Conservation (phyloP, 2,797 vertebrate species). For the Mus caroli region DNA sequence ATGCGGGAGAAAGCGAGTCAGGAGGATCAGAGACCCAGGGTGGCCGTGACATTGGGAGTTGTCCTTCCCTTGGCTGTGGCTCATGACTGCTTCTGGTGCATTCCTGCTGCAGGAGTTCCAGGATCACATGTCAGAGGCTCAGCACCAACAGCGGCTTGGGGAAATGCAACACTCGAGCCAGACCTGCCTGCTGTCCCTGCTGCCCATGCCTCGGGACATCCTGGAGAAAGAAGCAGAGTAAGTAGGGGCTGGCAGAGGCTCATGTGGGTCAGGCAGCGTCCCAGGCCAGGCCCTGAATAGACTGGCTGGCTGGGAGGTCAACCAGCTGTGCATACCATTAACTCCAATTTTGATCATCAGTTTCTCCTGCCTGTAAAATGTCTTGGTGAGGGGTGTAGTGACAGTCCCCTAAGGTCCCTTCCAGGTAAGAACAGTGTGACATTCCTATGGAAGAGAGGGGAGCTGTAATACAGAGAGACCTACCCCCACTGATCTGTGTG, state of each 20-base stretch:
- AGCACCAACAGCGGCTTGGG: slow-evolving; percentile 96
- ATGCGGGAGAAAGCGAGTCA: no score
- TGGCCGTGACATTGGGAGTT: background rate
- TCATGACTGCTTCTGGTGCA: background rate
- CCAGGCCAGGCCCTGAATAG: background rate
- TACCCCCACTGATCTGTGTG: background rate
- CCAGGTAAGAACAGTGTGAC: background rate
- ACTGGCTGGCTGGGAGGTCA: background rate
- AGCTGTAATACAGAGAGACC: background rate
- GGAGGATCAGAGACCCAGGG: background rate
- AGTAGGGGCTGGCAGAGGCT: background rate
- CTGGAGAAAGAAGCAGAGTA: slow-evolving; percentile 91
- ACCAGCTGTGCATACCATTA: background rate
- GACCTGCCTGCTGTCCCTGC: slow-evolving; percentile 94
- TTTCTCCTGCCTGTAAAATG: slow-evolving; percentile 33
- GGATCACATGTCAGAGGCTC: slow-evolving; percentile 94
- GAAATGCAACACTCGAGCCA: slow-evolving; percentile 97
- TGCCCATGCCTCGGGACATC: slow-evolving; percentile 94
- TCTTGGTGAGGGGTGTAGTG: background rate
- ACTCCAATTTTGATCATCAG: background rate
- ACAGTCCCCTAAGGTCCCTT: background rate
- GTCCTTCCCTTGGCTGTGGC: background rate
- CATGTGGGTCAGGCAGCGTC: background rate
- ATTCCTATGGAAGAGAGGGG: background rate
- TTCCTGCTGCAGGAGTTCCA: slow-evolving; percentile 93